phyloP scores from a whole-genome alignment of 2,888 invertebrate genomes.

The Lucinisca nassula region DNA sequence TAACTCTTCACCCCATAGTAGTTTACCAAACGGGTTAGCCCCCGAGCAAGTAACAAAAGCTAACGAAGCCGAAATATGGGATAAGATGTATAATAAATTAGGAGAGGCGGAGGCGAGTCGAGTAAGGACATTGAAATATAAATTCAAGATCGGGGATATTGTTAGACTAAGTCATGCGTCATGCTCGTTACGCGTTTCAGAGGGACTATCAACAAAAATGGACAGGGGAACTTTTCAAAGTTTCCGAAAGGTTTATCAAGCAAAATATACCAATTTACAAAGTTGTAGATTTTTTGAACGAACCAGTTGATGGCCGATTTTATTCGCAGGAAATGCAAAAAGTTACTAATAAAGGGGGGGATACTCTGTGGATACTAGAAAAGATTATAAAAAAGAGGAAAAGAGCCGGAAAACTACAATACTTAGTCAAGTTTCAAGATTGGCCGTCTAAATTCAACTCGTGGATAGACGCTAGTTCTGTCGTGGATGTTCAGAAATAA shows the following conservation, averaged over 20 bases:
- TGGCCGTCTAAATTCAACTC: background rate
- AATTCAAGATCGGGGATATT: background rate
- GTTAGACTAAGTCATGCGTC: too few species aligned
- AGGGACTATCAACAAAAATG: background rate
- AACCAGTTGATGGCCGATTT: background rate
- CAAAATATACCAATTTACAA: background rate
- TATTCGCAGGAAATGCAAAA: background rate
- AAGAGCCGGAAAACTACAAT: background rate
- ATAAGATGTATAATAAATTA: background rate
- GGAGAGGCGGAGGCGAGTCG: too few species aligned
- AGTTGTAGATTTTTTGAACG: background rate
- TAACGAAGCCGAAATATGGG: background rate
- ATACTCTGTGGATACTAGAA: background rate
- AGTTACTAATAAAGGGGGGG: background rate
- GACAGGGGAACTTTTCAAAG: background rate
- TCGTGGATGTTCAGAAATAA: background rate
- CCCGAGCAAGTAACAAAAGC: background rate
- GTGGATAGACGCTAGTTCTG: background rate
- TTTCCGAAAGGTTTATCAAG: background rate
- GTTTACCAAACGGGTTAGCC: background rate
- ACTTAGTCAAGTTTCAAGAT: background rate
- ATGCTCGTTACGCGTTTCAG: too few species aligned
- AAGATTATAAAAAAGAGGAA: slow-evolving; percentile 13
- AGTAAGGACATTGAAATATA: too few species aligned
- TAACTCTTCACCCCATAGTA: background rate